Conservation (phyloP, 2,113 vertebrate species). For the Athene cunicularia region DNA sequence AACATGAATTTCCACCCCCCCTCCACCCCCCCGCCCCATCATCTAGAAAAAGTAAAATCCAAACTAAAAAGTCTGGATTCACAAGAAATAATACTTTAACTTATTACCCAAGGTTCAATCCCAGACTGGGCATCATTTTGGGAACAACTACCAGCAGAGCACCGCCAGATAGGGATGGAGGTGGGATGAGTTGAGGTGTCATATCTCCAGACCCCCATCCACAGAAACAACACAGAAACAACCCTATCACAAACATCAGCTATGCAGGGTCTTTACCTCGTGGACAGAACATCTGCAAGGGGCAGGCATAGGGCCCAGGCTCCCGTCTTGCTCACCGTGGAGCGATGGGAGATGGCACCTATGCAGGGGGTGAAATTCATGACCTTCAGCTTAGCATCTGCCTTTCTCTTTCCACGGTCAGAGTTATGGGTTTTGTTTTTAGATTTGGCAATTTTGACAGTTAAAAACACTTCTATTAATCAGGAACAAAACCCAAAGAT, state of each 20-base stretch:
- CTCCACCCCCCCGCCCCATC: too few species aligned
- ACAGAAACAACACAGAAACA: background rate
- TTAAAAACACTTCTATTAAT: background rate
- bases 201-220: background rate
- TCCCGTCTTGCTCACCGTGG: accelerated
- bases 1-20: accelerated
- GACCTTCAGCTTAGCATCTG: background rate
- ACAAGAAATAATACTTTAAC: background rate
- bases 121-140: background rate
- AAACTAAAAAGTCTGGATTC: background rate
- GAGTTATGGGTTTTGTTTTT: background rate
- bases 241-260: background rate
- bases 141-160: background rate
- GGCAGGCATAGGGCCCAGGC: background rate
- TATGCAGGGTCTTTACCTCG: accelerated
- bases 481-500: background rate
- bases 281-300: background rate
- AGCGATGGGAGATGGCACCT: background rate
- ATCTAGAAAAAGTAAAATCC: background rate
- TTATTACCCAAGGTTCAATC: constrained; percentile 15
- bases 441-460: background rate
- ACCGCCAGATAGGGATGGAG: background rate
- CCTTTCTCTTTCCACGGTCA: background rate
- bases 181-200: background rate
- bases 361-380: background rate